Base-by-base conservation (phyloP, 53 echinoderm and acorn worm genomes). In the Luidia sarsii region DNA sequence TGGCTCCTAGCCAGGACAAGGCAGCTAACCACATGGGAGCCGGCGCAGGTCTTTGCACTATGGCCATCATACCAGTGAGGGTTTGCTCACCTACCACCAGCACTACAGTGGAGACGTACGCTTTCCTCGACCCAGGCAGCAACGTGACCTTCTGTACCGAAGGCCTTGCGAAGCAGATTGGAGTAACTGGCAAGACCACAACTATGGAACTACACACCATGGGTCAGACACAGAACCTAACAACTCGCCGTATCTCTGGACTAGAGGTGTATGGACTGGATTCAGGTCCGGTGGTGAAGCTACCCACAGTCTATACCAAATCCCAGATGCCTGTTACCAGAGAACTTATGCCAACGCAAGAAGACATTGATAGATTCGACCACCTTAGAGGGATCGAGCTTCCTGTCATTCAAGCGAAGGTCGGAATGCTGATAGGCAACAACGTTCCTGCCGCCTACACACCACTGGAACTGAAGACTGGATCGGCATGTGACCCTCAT, bases 121-220 rank as follows among this genome's bases (percentile, higher is more conserved):
- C 85, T 0, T 89, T 80, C 54, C 45, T 85, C 18, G 85, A 89
- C 50, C 77, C 71, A 4, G 85, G 89, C 27, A 85, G 85, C 41
- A 85, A 85, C 48, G 81, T 68, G 13, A 68, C 71, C 3, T 90
- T 90, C 67, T 81, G 81, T 34, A 72, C 89, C 2, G 70, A 83
- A 30, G 37, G 45, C 18, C 52, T 89, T 16, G 53, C 61, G 27
- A 29, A 79, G 3, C 34, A 79, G 60, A 57, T 84, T 9, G 70
- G 60, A 18, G 60, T 60, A 8, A 54, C 52, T 32, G 88, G 88
- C 16, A 70, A 48, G 43, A 20, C 37, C 7, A 79, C 79, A 1
- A 57, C 52, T 5, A 80, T 87, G 48, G 59, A 49, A 37, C 46
- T 87, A 15, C 28, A 52, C 39, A 82, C 82, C 64, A 87, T 87